Base-by-base conservation (phyloP, 2,113 vertebrate species). In the Strix uralensis region DNA sequence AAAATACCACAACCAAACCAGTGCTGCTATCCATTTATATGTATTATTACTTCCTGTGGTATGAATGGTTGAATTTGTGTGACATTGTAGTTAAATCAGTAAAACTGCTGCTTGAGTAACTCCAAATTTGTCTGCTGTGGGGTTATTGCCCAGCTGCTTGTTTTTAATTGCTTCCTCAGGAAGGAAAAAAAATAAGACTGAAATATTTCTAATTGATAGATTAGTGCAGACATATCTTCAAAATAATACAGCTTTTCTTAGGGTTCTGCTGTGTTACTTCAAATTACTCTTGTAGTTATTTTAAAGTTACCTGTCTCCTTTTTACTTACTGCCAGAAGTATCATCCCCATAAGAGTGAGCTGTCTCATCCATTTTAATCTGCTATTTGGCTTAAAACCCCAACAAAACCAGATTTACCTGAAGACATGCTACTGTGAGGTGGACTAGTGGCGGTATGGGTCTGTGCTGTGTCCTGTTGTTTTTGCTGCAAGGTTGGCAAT, bases 151-250 rank as follows among this genome's bases (percentile, higher is more conserved):
- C 92, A 92, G 92, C 95, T 96, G 92, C 75, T 93, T 95, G 67
- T 30, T 94, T 93, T 83, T 83, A 83, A 90, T 95, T 93, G 88
- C 81, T 96, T 96, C 92, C 79, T 94, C 22, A 54, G 81, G 77
- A 87, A 10, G 30, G 20, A 51, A 81, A 21, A 27, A 72, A 62
- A 79, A 65, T 51, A 52, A 11, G 90, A 47, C 7, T 10, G 21
- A 61, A 90, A 59, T 66, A 61, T 25, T 92, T 92, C 22, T 42
- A 70, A 66, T 34, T 83, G 23, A 20, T 86, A 57, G 47, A 83
- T 83, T 74, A 83, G 63, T 44, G 38, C 71, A 78, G 75, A 70
- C 38, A 6, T 47, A 88, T 66, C 55, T 83, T 88, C 40, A 83
- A 62, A 92, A 66, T 87, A 77, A 58, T 51, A 22, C 36, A 84